A percentile compares a stretch with the other conserved stretches of the same genome.
Evolutionary conservation across 1,140 invertebrate species (phyloP).

Genomic region (Megathymus violae): DNA sequence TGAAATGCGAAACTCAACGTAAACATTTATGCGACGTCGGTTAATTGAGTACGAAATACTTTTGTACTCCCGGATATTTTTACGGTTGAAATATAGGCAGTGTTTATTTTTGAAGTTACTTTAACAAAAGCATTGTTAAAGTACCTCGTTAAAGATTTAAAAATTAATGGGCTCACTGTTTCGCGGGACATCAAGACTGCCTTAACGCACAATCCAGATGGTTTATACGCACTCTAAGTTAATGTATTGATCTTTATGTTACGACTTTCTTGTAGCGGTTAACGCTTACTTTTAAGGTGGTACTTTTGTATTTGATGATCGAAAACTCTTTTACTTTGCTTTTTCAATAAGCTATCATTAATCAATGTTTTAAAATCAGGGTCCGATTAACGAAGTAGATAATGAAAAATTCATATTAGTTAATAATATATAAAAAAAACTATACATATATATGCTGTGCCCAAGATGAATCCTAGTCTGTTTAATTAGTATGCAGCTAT

Average conservation of each 20-base stretch:
- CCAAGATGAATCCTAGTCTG: too few species aligned
- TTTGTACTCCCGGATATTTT: conserved; percentile 37
- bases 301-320: conserved; percentile 1
- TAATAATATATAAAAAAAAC: too few species aligned
- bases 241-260: conserved; percentile 25
- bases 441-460: too few species aligned
- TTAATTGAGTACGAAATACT: conserved; percentile 54
- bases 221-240: conserved; percentile 26
- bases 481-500: too few species aligned
- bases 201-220: conserved; percentile 28
- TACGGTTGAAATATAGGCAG: conserved; percentile 29
- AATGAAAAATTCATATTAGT: too few species aligned
- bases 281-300: conserved; percentile 21
- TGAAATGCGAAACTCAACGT: conserved; percentile 35
- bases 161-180: conserved; percentile 47
- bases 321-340: conserved; percentile 7
- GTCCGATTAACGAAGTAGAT: too few species aligned
- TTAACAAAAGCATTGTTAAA: conserved; percentile 46
- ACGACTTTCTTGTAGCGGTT: conserved; percentile 14
- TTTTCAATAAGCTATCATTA: not conserved
- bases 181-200: conserved; percentile 28
- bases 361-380: too few species aligned
- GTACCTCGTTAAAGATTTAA: conserved; percentile 44
- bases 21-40: conserved; percentile 54
- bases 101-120: conserved; percentile 36